A percentile compares a stretch with the other conserved stretches of the same genome.
Evolutionary conservation across 2,888 invertebrate genomes (phyloP).

Genomic region (Synanthedon vespiformis): DNA sequence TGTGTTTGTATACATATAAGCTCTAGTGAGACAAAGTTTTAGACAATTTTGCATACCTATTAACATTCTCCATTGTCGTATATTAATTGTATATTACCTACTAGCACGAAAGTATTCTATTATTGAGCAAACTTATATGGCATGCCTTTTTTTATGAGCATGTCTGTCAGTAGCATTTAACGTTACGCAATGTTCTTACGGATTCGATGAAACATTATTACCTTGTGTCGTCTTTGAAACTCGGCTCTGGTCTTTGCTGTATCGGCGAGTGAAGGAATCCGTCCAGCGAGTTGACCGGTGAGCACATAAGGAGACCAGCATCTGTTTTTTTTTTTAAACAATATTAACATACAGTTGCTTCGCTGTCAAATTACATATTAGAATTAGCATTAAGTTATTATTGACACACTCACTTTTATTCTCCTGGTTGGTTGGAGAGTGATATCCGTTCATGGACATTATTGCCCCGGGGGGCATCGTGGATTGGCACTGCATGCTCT

Average conservation of each 20-base stretch:
- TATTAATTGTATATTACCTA: too few relatives aligned
- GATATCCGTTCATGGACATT: slow-evolving; percentile 45
- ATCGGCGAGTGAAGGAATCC: slow-evolving; percentile 50
- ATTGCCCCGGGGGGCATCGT: slow-evolving; percentile 27
- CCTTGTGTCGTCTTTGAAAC: slow-evolving; percentile 62
- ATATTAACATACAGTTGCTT: neutral
- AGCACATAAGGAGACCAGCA: slow-evolving; percentile 54
- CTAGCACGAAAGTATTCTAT: too few relatives aligned
- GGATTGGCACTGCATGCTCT: slow-evolving; percentile 52
- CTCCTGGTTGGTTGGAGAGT: slow-evolving; percentile 42
- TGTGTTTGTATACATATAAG: too few relatives aligned
- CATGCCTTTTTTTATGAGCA: too few relatives aligned
- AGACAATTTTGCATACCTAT: too few relatives aligned
- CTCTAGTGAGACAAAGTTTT: too few relatives aligned
- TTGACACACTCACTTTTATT: slow-evolving; percentile 40
- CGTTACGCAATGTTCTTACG: too few relatives aligned
- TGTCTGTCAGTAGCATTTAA: too few relatives aligned
- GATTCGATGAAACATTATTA: too few relatives aligned
- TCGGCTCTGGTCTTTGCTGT: slow-evolving; percentile 28
- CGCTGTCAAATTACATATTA: neutral
- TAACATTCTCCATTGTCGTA: too few relatives aligned
- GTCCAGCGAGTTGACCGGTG: slow-evolving; percentile 49
- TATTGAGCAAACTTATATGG: too few relatives aligned
- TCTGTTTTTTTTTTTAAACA: slow-evolving; percentile 15
- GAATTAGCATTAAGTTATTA: too few relatives aligned